Conservation (phyloP, 2,888 invertebrate species). For the Lithophane ornitopus region DNA sequence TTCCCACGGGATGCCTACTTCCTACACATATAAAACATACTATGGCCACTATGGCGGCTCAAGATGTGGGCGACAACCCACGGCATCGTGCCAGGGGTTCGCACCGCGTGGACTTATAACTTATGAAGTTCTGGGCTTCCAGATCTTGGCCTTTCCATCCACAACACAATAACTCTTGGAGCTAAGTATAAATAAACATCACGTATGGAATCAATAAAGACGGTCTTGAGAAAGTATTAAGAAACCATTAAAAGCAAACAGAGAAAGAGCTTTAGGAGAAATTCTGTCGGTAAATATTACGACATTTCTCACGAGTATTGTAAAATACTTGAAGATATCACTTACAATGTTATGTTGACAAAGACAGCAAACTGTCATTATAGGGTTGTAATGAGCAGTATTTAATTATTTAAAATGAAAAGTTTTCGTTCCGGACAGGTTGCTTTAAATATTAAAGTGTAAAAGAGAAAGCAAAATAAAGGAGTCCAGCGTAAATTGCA, state of each 20-base stretch:
- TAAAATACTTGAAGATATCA: constrained; percentile 32
- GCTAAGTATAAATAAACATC: constrained; percentile 23
- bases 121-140: constrained; percentile 6
- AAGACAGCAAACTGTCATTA: constrained; percentile 31
- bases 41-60: not conserved
- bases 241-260: constrained; percentile 36
- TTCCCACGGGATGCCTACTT: not conserved
- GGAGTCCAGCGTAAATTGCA: constrained; percentile 48
- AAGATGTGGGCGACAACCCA: not conserved
- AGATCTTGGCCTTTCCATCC: not conserved
- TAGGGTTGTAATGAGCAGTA: constrained; percentile 38
- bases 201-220: not conserved
- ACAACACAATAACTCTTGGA: constrained; percentile 6
- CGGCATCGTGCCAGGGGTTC: not conserved
- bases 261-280: constrained; percentile 22
- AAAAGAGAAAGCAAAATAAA: constrained; percentile 54
- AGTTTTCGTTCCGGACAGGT: constrained; percentile 46
- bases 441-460: constrained; percentile 53
- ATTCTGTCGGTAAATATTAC: constrained; percentile 22
- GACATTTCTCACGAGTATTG: constrained; percentile 29
- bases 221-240: constrained; percentile 30
- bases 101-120: not conserved
- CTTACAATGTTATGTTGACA: constrained; percentile 18
- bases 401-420: constrained; percentile 32
- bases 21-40: constrained; percentile 5